phyloP scores from a whole-genome alignment of 1,140 invertebrate species.

The Cepaea nemoralis region DNA sequence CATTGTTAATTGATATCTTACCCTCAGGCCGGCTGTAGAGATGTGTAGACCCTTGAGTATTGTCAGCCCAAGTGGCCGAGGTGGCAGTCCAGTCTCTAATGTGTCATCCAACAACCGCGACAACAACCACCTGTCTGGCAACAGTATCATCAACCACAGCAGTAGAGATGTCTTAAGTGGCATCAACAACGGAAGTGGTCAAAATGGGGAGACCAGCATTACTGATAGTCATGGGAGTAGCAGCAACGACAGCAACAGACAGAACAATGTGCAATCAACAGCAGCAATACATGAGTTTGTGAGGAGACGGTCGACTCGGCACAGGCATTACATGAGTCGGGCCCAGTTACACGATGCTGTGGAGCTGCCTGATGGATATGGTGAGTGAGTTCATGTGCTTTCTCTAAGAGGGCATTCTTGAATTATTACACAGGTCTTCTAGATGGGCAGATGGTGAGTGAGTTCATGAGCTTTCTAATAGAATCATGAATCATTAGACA shows the following conservation, averaged over 20 bases:
- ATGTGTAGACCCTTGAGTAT: conserved; percentile 49
- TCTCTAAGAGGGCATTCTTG: no score
- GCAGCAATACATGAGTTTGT: conserved; percentile 53
- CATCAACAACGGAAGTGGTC: not conserved
- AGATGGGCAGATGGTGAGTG: no score
- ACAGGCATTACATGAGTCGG: conserved; percentile 75
- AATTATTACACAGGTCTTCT: no score
- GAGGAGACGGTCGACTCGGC: conserved; percentile 73
- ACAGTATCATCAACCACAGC: conserved; percentile 33
- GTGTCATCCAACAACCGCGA: not conserved
- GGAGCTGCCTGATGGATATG: conserved; percentile 91
- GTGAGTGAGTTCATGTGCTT: no score
- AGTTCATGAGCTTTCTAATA: no score
- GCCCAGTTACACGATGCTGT: conserved; percentile 77
- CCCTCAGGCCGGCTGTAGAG: conserved; percentile 58
- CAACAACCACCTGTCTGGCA: conserved; percentile 35
- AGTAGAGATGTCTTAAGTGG: conserved; percentile 47
- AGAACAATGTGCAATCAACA: not conserved
- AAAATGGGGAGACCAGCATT: conserved; percentile 25
- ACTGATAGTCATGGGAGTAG: conserved; percentile 34
- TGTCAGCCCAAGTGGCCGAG: conserved; percentile 41
- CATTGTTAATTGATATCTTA: no score
- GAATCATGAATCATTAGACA: no score
- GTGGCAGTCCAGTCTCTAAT: conserved; percentile 26
- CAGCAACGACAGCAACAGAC: conserved; percentile 20